Conservation (phyloP, 2,113 vertebrate genomes). For the Nycticryphes semicollaris region DNA sequence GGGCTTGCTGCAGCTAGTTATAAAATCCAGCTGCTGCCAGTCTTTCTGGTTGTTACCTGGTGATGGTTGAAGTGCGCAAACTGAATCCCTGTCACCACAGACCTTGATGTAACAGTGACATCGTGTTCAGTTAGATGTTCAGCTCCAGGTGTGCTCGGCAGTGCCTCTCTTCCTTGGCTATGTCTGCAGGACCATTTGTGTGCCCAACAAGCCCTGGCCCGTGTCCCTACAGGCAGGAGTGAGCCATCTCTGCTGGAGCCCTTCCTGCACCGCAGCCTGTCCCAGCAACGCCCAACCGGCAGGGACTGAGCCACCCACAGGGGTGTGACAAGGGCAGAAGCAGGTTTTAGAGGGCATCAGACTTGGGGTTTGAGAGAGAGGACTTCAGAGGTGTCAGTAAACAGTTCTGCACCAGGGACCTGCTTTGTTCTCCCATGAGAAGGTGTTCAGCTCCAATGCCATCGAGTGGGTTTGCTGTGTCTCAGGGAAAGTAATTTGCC, state of each 20-base stretch:
- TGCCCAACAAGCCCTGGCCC: background rate
- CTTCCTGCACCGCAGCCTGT: background rate
- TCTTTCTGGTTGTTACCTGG: background rate
- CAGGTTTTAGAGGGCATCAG: background rate
- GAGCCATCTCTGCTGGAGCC: background rate
- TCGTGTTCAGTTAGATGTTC: background rate
- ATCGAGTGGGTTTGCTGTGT: background rate
- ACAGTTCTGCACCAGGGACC: background rate
- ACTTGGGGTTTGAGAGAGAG: background rate
- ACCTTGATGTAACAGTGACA: background rate
- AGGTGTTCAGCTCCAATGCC: background rate
- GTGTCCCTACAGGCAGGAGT: background rate
- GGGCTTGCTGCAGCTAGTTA: background rate
- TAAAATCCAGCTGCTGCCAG: background rate
- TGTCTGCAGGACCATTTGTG: background rate
- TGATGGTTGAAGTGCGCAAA: background rate
- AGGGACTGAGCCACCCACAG: background rate
- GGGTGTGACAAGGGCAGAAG: background rate
- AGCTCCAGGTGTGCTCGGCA: background rate
- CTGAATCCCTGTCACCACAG: background rate
- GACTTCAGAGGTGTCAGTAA: background rate
- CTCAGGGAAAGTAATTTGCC: background rate
- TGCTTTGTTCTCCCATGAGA: background rate
- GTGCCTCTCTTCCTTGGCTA: background rate
- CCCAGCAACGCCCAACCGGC: conserved; percentile 14